Percentiles rank a stretch among this genome's conserved stretches.
Evolutionary conservation across 2,113 vertebrate species (phyloP).

Genomic region (Psilopsiagon aymara): DNA sequence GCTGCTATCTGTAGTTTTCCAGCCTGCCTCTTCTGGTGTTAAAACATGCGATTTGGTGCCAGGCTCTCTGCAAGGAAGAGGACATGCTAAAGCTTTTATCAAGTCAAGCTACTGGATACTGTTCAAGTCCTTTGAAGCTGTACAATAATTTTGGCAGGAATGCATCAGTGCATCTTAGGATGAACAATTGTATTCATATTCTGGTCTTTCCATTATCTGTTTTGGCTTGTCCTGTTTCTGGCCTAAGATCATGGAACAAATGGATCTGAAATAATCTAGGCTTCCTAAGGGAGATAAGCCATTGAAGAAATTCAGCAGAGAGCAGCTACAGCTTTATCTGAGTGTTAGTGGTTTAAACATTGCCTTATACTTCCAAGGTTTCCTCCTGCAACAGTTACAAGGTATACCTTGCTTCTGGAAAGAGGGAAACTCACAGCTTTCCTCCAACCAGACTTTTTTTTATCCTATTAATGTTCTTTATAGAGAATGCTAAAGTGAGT

Average conservation of each 20-base stretch:
- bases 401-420: neutral
- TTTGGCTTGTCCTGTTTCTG: neutral
- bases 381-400: neutral
- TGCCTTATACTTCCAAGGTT: neutral
- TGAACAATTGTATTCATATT: neutral
- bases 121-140: neutral
- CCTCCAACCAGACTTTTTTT: neutral
- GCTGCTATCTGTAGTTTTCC: neutral
- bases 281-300: neutral
- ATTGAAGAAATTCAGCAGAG: neutral
- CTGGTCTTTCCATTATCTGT: neutral
- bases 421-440: neutral
- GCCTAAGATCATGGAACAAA: neutral
- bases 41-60: neutral
- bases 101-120: neutral
- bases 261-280: neutral
- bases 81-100: neutral
- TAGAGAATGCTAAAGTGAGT: neutral
- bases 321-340: neutral
- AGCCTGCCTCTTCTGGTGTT: neutral
- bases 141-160: neutral
- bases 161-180: neutral
- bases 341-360: neutral
- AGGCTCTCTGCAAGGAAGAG: neutral
- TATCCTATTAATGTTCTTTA: neutral